These are phyloP conservation scores for Gavia stellata DNA, from an alignment of 2,113 vertebrate species.

Conservation along the genomic window DNA sequence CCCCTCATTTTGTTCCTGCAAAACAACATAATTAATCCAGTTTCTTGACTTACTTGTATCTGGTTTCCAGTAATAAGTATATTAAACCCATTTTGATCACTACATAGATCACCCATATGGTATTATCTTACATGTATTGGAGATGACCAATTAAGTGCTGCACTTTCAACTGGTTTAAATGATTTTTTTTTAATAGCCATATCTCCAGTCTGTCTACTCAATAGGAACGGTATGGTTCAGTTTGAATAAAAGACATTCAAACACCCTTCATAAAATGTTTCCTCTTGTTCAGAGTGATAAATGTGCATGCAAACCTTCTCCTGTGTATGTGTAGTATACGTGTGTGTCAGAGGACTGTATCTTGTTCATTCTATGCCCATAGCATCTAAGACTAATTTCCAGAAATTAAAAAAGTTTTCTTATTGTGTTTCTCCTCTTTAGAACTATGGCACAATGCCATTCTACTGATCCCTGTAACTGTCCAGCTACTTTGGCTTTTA, in stretches of 20 bases:
- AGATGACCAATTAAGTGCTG: neutral
- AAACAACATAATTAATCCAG: neutral
- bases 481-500: neutral
- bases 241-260: neutral
- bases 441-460: neutral
- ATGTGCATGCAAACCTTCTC: neutral
- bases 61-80: neutral
- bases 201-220: neutral
- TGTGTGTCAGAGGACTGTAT: neutral
- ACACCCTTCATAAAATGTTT: neutral
- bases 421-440: neutral
- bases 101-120: neutral
- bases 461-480: neutral
- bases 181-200: neutral
- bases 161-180: neutral
- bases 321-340: fast-evolving
- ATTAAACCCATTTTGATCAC: neutral
- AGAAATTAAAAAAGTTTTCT: neutral
- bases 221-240: neutral
- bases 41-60: neutral
- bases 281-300: neutral
- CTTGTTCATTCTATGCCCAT: neutral
- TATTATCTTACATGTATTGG: neutral
- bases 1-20: neutral
- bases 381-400: neutral